Percentiles rank a stretch among this genome's conserved stretches.
Evolutionary conservation across 1,140 invertebrate genomes (phyloP).

Genomic region (Lepeophtheirus salmonis): DNA sequence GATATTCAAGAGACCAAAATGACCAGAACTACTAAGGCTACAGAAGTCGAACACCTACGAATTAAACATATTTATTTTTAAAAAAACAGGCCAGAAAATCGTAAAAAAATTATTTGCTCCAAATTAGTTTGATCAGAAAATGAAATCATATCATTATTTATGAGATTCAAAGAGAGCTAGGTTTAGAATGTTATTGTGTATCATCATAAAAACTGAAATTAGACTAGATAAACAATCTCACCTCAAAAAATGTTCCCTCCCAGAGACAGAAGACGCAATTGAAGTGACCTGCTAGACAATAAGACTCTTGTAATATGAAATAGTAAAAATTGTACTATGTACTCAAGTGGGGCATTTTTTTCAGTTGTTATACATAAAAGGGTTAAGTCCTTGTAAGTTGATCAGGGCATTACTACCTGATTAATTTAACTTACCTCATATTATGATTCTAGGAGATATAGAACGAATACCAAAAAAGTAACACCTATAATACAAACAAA

Average conservation of each 20-base stretch:
- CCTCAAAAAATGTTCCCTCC: neutral
- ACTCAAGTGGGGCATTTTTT: too few relatives aligned
- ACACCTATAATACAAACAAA: neutral
- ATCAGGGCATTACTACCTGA: neutral
- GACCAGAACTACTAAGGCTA: neutral
- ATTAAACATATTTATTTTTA: neutral
- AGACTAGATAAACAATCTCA: neutral
- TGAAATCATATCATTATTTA: neutral
- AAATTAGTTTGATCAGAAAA: too few relatives aligned
- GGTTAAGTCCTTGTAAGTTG: too few relatives aligned
- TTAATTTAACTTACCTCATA: neutral
- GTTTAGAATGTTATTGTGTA: neutral
- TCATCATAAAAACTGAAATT: neutral
- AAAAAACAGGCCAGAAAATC: neutral
- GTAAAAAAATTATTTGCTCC: too few relatives aligned
- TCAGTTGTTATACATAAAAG: too few relatives aligned
- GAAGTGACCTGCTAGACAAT: neutral
- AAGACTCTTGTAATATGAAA: neutral
- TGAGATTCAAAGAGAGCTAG: neutral
- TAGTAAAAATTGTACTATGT: too few relatives aligned
- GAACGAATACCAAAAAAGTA: neutral
- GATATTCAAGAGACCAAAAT: neutral
- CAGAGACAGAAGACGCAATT: neutral
- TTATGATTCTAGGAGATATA: neutral
- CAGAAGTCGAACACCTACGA: neutral